phyloP scores from a whole-genome alignment of 23 tunicate species.

The Diplosoma virens region DNA sequence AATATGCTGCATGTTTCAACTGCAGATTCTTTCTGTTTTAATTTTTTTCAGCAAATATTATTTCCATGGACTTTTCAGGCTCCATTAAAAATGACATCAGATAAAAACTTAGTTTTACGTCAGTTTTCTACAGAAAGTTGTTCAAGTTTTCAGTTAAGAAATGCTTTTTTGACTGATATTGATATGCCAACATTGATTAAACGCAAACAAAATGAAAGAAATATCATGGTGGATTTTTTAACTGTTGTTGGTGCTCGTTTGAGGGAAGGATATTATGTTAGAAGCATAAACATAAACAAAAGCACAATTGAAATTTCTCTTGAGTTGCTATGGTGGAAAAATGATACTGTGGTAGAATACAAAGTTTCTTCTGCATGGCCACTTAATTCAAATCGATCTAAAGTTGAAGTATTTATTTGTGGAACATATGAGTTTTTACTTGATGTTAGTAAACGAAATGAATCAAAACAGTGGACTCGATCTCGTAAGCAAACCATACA shows the following conservation, averaged over 20 bases:
- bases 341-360: constrained; percentile 62
- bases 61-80: constrained; percentile 21
- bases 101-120: background rate
- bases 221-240: constrained; percentile 33
- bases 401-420: constrained; percentile 63
- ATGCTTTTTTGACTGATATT: background rate
- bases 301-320: constrained; percentile 30
- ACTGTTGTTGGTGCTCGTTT: constrained; percentile 62
- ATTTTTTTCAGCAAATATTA: background rate
- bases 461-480: constrained; percentile 47
- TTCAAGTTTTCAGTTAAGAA: constrained; percentile 44
- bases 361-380: constrained; percentile 77
- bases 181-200: constrained; percentile 16
- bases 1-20: constrained; percentile 10
- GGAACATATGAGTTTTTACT: constrained; percentile 74
- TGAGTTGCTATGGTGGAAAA: constrained; percentile 67
- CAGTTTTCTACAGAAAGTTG: background rate
- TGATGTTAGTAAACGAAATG: constrained; percentile 47
- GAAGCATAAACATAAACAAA: constrained; percentile 2
- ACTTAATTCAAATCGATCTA: constrained; percentile 27
- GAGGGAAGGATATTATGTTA: constrained; percentile 66
- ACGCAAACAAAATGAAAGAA: constrained; percentile 56
- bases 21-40: background rate
- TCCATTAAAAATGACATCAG: background rate
- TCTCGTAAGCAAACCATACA: constrained; percentile 30